Conservation (phyloP, 2,888 invertebrate genomes). For the Dasysyrphus albostriatus region DNA sequence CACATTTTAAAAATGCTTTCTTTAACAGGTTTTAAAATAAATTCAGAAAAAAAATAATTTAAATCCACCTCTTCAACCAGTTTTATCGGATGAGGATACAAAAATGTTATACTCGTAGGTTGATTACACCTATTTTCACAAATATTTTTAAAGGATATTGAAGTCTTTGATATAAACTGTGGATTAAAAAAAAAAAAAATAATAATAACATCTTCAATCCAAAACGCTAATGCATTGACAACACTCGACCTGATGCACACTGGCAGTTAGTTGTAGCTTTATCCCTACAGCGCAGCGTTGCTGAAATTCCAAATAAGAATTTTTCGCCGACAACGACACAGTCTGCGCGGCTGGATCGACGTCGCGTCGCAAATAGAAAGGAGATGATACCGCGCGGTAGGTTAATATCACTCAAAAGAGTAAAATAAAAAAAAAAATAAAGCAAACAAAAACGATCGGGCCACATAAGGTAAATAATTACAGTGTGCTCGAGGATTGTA, state of each 20-base stretch:
- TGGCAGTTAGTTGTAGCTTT: constrained; percentile 16
- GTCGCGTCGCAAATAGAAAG: constrained; percentile 37
- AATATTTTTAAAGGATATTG: constrained; percentile 4
- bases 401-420: constrained; percentile 71
- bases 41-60: neutral
- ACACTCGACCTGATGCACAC: neutral
- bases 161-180: neutral
- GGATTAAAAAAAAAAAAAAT: neutral
- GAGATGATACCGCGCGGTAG: constrained; percentile 71
- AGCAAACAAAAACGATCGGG: constrained; percentile 65
- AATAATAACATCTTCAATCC: neutral
- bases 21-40: neutral
- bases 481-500: constrained; percentile 73
- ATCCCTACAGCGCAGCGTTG: constrained; percentile 64
- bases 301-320: constrained; percentile 63
- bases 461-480: constrained; percentile 75
- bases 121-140: constrained; percentile 25
- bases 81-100: neutral
- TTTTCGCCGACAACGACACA: constrained; percentile 43
- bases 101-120: neutral
- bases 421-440: constrained; percentile 52
- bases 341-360: constrained; percentile 24
- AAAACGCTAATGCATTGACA: constrained; percentile 27
- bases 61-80: neutral
- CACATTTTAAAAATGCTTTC: neutral